A percentile compares a stretch with the other conserved stretches of the same genome.
phyloP scores from a whole-genome alignment of 2,888 invertebrate genomes.

The Notodonta dromedarius region DNA sequence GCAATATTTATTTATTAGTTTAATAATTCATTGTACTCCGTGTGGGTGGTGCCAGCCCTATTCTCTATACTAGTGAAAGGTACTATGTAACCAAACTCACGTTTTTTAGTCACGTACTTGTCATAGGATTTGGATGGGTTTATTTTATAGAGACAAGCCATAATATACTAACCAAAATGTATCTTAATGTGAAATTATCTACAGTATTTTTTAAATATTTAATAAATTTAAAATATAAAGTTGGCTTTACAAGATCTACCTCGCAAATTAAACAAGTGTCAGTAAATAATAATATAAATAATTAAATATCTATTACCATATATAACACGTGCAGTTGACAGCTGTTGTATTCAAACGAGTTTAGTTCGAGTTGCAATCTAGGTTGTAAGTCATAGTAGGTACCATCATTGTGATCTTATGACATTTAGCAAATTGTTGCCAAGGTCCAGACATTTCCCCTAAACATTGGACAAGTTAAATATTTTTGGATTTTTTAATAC shows the following conservation, averaged over 20 bases:
- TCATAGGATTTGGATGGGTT: no score
- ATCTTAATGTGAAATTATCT: no score
- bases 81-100: no score
- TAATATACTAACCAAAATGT: no score
- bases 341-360: background rate
- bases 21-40: background rate
- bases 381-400: conserved; percentile 24
- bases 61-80: background rate
- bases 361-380: conserved; percentile 1
- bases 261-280: no score
- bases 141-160: no score
- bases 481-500: background rate
- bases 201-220: no score
- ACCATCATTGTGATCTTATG: conserved; percentile 23
- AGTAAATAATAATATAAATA: no score
- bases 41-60: background rate
- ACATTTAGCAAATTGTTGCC: conserved; percentile 49
- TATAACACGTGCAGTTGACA: no score
- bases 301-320: no score
- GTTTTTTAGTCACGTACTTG: background rate
- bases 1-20: background rate
- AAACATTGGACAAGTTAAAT: background rate
- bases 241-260: no score
- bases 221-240: no score
- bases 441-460: conserved; percentile 7